Evolutionary conservation across 1,140 invertebrate species (phyloP), one percentile per base, ranked within the genome.

Genomic region (Bombus waltoni): DNA sequence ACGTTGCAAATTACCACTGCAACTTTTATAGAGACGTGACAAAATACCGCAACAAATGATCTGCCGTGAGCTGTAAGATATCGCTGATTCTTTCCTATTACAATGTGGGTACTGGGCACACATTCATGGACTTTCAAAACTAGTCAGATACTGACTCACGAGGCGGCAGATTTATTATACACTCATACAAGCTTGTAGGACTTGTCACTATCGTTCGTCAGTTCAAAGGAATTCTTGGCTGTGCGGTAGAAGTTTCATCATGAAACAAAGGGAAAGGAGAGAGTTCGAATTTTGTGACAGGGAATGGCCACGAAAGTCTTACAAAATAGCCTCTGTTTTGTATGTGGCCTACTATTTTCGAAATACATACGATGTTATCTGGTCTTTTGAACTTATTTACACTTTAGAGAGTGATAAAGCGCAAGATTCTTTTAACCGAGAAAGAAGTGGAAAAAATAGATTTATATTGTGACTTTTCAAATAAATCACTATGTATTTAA

Each of bases 141-240:
- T 3, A 35, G 42, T 47, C 28, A 11, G 42, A n/a, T n/a, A 62
- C 28, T 77, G 75, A 77, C 38, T 62, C 75, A 62, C 15, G 28
- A 62, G 28, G 10, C 25, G 15, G 28, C n/a, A 42, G 42, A 66
- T 40, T 32, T 78, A 62, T 44, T 32, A n/a, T 57, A 32, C 35
- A 6, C 75, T 77, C 57, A 10, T n/a, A n/a, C 59, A 66, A 32
- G 40, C 28, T 65, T n/a, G 15, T 6, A 13, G n/a, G 35, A 66
- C 28, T 59, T 65, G 59, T 65, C 53, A 59, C 59, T 65, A n/a
- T 65, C 40, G 15, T 42, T 78, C 59, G 76, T 78, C 76, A 78
- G 76, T 32, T 25, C 28, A 78, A 78, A 78, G n/a, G 76, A 78
- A 78, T 78, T 78, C n/a, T 25, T 32, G 68, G 9, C 28, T 62